phyloP scores from a whole-genome alignment of 1,140 invertebrate species.

The Pantala flavescens region DNA sequence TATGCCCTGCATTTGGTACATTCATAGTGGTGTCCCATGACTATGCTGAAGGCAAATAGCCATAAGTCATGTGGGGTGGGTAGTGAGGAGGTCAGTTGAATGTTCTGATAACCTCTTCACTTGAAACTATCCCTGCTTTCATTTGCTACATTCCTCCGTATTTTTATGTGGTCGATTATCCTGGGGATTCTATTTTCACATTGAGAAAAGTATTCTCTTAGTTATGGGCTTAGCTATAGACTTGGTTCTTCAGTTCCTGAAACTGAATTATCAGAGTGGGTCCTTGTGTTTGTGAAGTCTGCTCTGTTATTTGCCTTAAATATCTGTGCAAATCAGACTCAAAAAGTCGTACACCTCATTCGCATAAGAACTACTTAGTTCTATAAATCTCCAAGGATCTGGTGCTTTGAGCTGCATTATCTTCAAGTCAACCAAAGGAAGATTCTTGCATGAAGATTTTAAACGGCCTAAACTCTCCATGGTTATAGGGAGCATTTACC shows the following conservation, averaged over 20 bases:
- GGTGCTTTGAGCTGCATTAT: neutral
- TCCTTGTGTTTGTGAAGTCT: conserved; percentile 9
- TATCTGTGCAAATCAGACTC: neutral
- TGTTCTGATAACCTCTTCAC: conserved; percentile 1
- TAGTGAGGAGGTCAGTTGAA: neutral
- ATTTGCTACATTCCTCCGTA: neutral
- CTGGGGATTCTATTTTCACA: neutral
- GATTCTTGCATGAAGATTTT: neutral
- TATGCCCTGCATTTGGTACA: neutral
- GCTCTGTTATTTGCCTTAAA: conserved; percentile 2
- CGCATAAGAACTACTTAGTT: neutral
- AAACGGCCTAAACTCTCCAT: neutral
- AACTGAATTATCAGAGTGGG: neutral
- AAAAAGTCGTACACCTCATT: neutral
- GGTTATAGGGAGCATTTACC: conserved; percentile 1
- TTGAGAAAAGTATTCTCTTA: neutral
- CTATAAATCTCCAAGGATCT: neutral
- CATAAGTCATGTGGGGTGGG: neutral
- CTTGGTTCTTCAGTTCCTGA: neutral
- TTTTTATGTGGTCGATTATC: neutral
- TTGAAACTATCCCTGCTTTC: neutral
- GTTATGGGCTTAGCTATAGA: neutral
- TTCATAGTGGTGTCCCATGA: no score
- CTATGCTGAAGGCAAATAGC: neutral
- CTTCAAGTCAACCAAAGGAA: neutral